Evolutionary conservation across 2,113 vertebrate genomes (phyloP).

Genomic region (Amia ocellicauda): DNA sequence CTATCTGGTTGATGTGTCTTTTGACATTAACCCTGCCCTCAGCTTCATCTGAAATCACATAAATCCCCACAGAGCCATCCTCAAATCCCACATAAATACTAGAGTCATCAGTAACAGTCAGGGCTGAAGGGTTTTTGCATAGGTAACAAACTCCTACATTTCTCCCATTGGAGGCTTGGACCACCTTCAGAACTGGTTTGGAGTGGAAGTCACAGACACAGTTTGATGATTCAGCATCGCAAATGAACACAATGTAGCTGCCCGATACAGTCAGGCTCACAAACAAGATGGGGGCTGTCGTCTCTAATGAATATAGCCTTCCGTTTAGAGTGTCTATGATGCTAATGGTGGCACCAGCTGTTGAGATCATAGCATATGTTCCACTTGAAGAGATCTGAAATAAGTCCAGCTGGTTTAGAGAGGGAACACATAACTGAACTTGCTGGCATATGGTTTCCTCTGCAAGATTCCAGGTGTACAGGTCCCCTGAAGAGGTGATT

Average conservation of each 20-base stretch:
- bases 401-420: conserved; percentile 40
- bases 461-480: conserved; percentile 70
- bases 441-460: conserved; percentile 64
- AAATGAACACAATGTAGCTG: conserved; percentile 50
- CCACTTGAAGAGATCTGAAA: conserved; percentile 62
- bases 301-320: conserved; percentile 52
- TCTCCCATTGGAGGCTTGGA: conserved; percentile 50
- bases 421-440: conserved; percentile 51
- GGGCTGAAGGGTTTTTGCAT: conserved; percentile 40
- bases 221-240: conserved; percentile 10
- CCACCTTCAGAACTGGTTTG: conserved; percentile 49
- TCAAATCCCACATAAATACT: conserved; percentile 65
- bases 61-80: conserved; percentile 67
- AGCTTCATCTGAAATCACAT: conserved; percentile 42
- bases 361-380: conserved; percentile 53
- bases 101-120: conserved; percentile 45
- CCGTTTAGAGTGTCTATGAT: conserved; percentile 53
- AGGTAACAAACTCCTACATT: conserved; percentile 52
- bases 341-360: conserved; percentile 38
- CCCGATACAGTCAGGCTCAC: conserved; percentile 51
- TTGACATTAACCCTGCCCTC: conserved; percentile 11
- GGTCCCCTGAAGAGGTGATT: conserved; percentile 46
- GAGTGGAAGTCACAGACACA: conserved; percentile 45
- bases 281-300: conserved; percentile 43
- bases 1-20: conserved; percentile 3